Conservation (phyloP, 2,797 vertebrate species). For the Pachyuromys duprasi region DNA sequence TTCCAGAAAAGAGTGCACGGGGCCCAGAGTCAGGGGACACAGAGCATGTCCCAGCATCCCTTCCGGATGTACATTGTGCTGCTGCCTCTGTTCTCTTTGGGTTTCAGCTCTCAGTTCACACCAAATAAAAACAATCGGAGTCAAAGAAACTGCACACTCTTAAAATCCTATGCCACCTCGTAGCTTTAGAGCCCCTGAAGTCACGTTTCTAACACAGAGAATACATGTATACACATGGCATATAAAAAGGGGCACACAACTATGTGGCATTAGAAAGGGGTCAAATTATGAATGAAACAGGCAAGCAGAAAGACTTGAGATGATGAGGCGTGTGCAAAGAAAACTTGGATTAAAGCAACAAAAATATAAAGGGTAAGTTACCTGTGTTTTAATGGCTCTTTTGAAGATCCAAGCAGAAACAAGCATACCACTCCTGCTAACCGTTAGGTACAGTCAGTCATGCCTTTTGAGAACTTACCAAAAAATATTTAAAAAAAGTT, state of each 20-base stretch:
- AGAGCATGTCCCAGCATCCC: not conserved
- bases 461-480: not conserved
- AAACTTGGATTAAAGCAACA: not conserved
- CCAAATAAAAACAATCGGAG: not conserved
- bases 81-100: not conserved
- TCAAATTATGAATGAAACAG: not conserved
- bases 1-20: constrained; percentile 19
- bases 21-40: not conserved
- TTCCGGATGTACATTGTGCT: constrained; percentile 9
- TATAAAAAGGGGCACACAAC: not conserved
- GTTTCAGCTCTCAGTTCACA: not conserved
- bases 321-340: not conserved
- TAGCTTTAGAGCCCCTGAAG: constrained; percentile 3
- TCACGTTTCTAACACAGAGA: not conserved
- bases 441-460: not conserved
- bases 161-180: not conserved
- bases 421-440: not conserved
- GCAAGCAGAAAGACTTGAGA: not conserved
- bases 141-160: not conserved
- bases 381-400: not conserved
- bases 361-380: not conserved
- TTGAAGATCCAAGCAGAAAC: not conserved
- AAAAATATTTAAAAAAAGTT: constrained; percentile 33
- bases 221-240: not conserved
- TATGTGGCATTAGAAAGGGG: not conserved